Evolutionary conservation across 2,113 vertebrate species (phyloP).

Genomic region (Leucosticte australis): DNA sequence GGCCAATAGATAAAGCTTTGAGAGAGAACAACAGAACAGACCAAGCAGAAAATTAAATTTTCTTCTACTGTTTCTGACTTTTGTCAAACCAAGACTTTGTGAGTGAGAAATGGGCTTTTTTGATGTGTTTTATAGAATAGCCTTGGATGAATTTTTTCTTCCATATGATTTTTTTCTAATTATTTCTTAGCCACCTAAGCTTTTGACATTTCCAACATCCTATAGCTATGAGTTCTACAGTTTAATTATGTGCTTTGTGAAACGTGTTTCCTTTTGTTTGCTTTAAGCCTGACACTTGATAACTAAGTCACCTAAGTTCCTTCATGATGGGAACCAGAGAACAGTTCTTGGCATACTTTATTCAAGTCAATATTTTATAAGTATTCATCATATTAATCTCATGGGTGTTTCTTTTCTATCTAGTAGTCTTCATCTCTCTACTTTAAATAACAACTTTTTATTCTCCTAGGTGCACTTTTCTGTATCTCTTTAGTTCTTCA

Average conservation of each 20-base stretch:
- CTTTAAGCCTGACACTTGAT: slow-evolving; percentile 9
- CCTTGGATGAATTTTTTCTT: neutral
- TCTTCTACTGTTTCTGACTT: neutral
- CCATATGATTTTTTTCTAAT: neutral
- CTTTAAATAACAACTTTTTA: neutral
- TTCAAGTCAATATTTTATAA: neutral
- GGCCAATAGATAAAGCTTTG: neutral
- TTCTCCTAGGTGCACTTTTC: neutral
- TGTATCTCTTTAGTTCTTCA: neutral
- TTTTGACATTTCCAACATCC: slow-evolving; percentile 34
- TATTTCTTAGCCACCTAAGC: neutral
- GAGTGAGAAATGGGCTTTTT: neutral
- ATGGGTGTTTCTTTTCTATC: neutral
- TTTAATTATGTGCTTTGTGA: slow-evolving; percentile 34
- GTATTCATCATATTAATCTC: neutral
- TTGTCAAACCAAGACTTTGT: neutral
- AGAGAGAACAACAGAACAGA: neutral
- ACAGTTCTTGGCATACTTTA: neutral
- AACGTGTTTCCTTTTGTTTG: slow-evolving; percentile 41
- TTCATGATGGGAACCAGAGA: neutral
- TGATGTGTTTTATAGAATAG: neutral
- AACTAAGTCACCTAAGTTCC: neutral
- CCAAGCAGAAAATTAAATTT: neutral
- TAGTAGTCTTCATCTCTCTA: neutral
- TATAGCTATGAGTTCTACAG: neutral